Conservation (phyloP, 1,140 invertebrate genomes). For the Apis cerana region DNA sequence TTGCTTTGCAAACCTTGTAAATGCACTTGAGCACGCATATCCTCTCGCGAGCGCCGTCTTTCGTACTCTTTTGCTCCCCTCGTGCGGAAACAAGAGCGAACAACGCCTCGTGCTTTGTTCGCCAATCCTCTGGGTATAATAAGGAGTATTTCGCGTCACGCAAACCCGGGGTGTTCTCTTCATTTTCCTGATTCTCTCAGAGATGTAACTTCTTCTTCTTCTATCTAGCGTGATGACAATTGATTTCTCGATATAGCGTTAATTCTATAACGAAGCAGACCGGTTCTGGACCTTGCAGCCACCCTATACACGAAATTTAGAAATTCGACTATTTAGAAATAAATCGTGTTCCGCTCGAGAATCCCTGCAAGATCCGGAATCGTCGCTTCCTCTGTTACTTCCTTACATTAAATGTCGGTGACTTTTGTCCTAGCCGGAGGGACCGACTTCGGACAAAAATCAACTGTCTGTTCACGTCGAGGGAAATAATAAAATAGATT, state of each 20-base stretch:
- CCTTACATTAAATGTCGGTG: conserved; percentile 23
- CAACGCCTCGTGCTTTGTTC: background rate
- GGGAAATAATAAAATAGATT: conserved; percentile 63
- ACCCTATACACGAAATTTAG: background rate
- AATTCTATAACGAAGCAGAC: conserved; percentile 24
- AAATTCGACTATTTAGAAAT: conserved; percentile 22
- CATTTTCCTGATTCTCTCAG: conserved; percentile 35
- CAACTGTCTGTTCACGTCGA: conserved; percentile 50
- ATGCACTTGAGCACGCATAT: conserved; percentile 20
- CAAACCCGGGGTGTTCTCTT: conserved; percentile 36
- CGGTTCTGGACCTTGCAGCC: conserved; percentile 31
- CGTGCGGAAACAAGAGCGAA: conserved; percentile 1
- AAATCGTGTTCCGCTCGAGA: background rate
- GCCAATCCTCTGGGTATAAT: conserved; percentile 12
- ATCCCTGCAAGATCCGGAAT: conserved; percentile 24
- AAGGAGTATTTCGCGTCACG: conserved; percentile 22
- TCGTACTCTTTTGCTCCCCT: conserved; percentile 3
- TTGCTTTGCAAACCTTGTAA: background rate
- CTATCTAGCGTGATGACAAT: conserved; percentile 27
- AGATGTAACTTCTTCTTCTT: conserved; percentile 25
- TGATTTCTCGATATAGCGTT: conserved; percentile 35
- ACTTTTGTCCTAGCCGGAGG: conserved; percentile 40
- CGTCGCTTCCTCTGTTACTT: conserved; percentile 39
- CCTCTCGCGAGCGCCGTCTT: conserved; percentile 7
- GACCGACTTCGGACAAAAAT: conserved; percentile 33